These are phyloP conservation scores for Polyodon spathula DNA, from an alignment of 2,113 vertebrate species.

Conservation along the genomic window DNA sequence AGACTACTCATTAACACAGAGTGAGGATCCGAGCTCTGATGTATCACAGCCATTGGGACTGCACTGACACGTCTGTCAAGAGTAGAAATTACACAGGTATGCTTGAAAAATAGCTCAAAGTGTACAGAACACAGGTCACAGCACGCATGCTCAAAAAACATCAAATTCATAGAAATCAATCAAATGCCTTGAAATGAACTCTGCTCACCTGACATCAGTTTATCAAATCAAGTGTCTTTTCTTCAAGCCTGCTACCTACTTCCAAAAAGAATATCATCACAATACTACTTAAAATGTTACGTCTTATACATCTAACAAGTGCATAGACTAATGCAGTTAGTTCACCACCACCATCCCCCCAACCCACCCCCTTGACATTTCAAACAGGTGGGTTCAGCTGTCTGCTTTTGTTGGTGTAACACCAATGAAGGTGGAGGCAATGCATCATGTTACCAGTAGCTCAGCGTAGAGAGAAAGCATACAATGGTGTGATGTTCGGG, in stretches of 20 bases:
- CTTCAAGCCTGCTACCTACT: neutral
- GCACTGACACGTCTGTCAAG: neutral
- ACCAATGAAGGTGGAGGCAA: no score
- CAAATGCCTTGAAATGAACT: neutral
- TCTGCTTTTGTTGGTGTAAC: no score
- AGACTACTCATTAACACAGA: neutral
- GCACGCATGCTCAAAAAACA: neutral
- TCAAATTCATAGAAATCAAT: slow-evolving; percentile 2
- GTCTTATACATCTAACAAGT: no score
- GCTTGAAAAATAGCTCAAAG: neutral
- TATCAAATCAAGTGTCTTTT: neutral
- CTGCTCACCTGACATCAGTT: neutral
- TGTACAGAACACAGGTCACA: neutral
- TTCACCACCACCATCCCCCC: no score
- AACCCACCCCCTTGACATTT: no score
- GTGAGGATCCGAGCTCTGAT: neutral
- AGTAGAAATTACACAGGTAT: slow-evolving; percentile 1
- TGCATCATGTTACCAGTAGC: no score
- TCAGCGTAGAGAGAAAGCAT: no score
- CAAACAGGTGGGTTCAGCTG: no score
- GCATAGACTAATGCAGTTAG: no score
- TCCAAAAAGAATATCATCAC: neutral
- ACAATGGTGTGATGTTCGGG: no score
- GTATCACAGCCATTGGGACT: neutral
- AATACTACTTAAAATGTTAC: no score